These are phyloP conservation scores for Platycheirus rosarum DNA, from an alignment of 2,888 invertebrate genomes.

Conservation along the genomic window DNA sequence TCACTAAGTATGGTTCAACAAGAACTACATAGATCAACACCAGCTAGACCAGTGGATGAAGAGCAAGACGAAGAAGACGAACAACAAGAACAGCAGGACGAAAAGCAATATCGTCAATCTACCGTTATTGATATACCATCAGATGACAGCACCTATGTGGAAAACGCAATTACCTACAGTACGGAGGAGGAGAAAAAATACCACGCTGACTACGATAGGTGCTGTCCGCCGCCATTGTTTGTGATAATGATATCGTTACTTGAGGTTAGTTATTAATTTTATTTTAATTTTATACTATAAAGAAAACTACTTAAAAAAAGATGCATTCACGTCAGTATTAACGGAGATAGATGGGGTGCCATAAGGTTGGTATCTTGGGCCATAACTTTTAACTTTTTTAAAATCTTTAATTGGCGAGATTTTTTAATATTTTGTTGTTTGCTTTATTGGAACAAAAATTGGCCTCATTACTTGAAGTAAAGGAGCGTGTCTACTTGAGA, in stretches of 20 bases:
- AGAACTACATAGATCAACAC: constrained; percentile 68
- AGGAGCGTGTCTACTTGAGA: too few relatives aligned
- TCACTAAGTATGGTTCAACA: constrained; percentile 76
- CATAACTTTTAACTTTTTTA: neutral
- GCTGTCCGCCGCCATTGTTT: constrained; percentile 97
- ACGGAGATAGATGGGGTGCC: neutral
- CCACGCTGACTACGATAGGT: constrained; percentile 96
- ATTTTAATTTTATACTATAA: neutral
- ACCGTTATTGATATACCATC: constrained; percentile 79
- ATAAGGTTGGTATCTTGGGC: neutral
- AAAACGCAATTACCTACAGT: constrained; percentile 69
- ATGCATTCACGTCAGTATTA: neutral
- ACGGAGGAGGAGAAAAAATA: constrained; percentile 85
- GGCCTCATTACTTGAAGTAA: too few relatives aligned
- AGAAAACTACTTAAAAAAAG: neutral
- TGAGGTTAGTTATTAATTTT: constrained; percentile 88
- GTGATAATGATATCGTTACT: constrained; percentile 95
- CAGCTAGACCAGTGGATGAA: constrained; percentile 50
- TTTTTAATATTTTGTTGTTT: neutral
- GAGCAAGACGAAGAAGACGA: constrained; percentile 71
- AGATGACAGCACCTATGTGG: constrained; percentile 71
- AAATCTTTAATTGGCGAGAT: neutral
- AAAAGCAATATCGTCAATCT: constrained; percentile 66
- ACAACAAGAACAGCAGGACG: constrained; percentile 11
- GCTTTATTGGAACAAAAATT: too few relatives aligned